phyloP scores from a whole-genome alignment of 2,888 invertebrate genomes.

The Embidobia sp. region DNA sequence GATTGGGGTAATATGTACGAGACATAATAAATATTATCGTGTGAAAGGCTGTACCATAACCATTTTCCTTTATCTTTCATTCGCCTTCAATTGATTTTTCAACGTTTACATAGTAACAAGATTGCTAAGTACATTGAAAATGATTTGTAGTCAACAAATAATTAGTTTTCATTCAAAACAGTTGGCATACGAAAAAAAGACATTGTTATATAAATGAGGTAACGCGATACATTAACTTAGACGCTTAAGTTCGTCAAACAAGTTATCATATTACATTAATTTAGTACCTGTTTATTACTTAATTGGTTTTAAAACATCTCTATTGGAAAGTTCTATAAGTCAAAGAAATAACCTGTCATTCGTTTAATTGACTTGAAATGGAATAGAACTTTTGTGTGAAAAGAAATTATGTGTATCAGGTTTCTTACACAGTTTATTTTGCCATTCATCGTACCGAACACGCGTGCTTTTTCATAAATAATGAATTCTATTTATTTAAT shows the following conservation, averaged over 20 bases:
- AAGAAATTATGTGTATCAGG: too few species aligned
- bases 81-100: neutral
- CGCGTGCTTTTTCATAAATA: too few species aligned
- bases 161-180: slow-evolving; percentile 24
- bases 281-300: slow-evolving; percentile 18
- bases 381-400: too few species aligned
- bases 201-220: slow-evolving; percentile 21
- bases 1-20: neutral
- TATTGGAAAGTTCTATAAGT: slow-evolving; percentile 1
- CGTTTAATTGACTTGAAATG: neutral
- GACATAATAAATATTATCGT: neutral
- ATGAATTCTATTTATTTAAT: too few species aligned
- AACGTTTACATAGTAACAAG: too few species aligned
- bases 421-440: too few species aligned
- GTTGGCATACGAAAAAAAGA: neutral
- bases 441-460: too few species aligned
- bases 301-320: slow-evolving; percentile 15
- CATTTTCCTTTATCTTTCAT: slow-evolving; percentile 3
- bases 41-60: neutral
- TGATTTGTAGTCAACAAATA: slow-evolving; percentile 26
- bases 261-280: slow-evolving; percentile 15
- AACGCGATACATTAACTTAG: slow-evolving; percentile 11
- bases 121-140: neutral
- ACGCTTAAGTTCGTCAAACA: slow-evolving; percentile 11
- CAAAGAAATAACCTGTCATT: neutral